Evolutionary conservation across 2,797 vertebrate genomes (phyloP).

Genomic region (Arnoldichthys spilopterus): DNA sequence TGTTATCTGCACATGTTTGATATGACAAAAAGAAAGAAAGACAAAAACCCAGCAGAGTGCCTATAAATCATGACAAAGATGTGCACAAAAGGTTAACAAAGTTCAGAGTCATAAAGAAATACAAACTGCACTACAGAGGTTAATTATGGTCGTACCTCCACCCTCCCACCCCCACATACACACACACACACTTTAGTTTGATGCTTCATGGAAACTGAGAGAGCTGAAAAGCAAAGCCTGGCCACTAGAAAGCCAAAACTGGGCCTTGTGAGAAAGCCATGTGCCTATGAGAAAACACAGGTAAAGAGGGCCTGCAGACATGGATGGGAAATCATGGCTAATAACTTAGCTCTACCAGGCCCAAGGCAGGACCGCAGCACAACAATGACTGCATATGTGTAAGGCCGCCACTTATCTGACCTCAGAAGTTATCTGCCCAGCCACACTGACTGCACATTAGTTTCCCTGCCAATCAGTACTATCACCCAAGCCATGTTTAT

Average conservation of each 20-base stretch:
- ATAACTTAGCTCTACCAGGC: neutral
- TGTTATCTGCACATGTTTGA: constrained; percentile 1
- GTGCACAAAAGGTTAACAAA: neutral
- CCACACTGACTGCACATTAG: too few relatives aligned
- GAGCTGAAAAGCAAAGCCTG: neutral
- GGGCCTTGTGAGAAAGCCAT: neutral
- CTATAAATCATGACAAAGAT: constrained; percentile 3
- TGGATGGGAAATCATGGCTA: neutral
- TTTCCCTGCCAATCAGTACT: neutral
- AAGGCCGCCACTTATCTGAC: constrained; percentile 7
- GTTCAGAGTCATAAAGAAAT: constrained; percentile 9
- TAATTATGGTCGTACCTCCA: neutral
- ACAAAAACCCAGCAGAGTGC: neutral
- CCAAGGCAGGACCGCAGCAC: neutral
- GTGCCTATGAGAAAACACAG: neutral
- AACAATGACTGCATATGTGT: neutral
- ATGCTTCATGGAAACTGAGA: neutral
- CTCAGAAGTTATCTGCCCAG: neutral
- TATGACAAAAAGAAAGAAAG: neutral
- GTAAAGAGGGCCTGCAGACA: neutral
- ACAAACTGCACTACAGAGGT: neutral
- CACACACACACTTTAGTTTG: neutral
- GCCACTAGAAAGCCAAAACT: neutral
- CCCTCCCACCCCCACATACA: too few relatives aligned
- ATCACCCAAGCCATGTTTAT: neutral